Conservation (phyloP, 2,888 invertebrate species). For the Athalia circularis region DNA sequence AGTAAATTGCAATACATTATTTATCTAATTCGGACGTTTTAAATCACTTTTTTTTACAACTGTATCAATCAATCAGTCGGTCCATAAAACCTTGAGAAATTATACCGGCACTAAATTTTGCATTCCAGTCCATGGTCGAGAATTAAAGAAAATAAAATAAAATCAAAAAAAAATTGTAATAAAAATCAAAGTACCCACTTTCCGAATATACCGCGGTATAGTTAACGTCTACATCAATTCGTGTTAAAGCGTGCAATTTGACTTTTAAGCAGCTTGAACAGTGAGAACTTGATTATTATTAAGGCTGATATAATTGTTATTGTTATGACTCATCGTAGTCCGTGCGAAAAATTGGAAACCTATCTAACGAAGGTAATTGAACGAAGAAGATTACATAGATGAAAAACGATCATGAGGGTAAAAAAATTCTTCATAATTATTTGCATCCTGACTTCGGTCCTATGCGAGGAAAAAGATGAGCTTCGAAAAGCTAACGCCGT, state of each 20-base stretch:
- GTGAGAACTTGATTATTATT: neutral
- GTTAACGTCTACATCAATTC: too few species aligned
- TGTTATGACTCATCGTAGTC: conserved; percentile 28
- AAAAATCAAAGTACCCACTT: neutral
- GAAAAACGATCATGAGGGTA: conserved; percentile 39
- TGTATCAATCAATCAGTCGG: too few species aligned
- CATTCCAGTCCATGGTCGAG: too few species aligned
- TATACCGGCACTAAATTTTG: too few species aligned
- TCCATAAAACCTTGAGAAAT: too few species aligned
- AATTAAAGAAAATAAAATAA: too few species aligned
- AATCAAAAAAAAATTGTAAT: neutral
- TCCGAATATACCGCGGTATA: too few species aligned
- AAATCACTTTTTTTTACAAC: too few species aligned
- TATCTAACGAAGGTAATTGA: conserved; percentile 20
- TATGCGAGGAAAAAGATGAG: conserved; percentile 31
- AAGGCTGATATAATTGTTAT: neutral
- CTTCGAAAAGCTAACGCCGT: neutral
- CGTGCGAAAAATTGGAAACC: conserved; percentile 7
- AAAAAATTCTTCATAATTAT: neutral
- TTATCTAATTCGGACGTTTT: too few species aligned
- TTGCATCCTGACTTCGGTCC: conserved; percentile 31
- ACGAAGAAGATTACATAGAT: conserved; percentile 8
- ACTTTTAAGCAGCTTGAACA: too few species aligned
- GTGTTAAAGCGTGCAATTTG: too few species aligned
- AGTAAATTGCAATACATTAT: too few species aligned